Conservation (phyloP, 2,797 vertebrate species). For the Taenioides sp. region DNA sequence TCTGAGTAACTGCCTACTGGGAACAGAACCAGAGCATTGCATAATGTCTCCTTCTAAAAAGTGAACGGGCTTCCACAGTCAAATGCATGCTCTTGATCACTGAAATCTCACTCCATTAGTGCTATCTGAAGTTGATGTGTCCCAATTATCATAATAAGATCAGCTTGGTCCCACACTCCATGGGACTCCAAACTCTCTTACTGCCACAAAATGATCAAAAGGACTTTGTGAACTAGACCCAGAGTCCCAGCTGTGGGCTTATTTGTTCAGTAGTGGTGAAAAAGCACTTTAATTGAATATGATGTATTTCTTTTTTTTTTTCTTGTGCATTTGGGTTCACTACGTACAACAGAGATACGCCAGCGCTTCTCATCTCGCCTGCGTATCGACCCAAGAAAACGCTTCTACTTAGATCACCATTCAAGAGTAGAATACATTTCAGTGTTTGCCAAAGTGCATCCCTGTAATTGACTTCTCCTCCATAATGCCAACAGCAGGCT, state of each 20-base stretch:
- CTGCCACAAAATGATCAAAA: constrained; percentile 75
- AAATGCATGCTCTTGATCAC: constrained; percentile 69
- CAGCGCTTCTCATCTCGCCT: constrained; percentile 38
- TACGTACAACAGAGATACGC: constrained; percentile 46
- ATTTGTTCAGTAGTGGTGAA: constrained; percentile 66
- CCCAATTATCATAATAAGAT: constrained; percentile 79
- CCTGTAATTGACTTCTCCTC: constrained; percentile 29
- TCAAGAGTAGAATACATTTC: constrained; percentile 34
- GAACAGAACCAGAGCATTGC: constrained; percentile 55
- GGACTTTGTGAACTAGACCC: constrained; percentile 73
- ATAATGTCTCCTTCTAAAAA: constrained; percentile 61
- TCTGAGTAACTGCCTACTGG: constrained; percentile 52
- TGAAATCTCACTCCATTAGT: constrained; percentile 71
- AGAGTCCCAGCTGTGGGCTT: constrained; percentile 74
- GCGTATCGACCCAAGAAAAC: constrained; percentile 34
- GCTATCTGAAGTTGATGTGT: constrained; percentile 73
- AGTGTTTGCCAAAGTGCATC: constrained; percentile 41
- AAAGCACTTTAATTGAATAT: constrained; percentile 72
- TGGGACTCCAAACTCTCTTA: constrained; percentile 69
- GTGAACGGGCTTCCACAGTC: constrained; percentile 62
- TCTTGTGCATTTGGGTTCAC: constrained; percentile 43
- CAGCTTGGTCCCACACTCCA: constrained; percentile 66
- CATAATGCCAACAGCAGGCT: constrained; percentile 19
- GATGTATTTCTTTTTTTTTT: constrained; percentile 70
- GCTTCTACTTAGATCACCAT: constrained; percentile 42